A percentile compares a stretch with the other conserved stretches of the same genome.
Evolutionary conservation across 2,888 invertebrate species (phyloP).

Genomic region (Drosophila quinaria): DNA sequence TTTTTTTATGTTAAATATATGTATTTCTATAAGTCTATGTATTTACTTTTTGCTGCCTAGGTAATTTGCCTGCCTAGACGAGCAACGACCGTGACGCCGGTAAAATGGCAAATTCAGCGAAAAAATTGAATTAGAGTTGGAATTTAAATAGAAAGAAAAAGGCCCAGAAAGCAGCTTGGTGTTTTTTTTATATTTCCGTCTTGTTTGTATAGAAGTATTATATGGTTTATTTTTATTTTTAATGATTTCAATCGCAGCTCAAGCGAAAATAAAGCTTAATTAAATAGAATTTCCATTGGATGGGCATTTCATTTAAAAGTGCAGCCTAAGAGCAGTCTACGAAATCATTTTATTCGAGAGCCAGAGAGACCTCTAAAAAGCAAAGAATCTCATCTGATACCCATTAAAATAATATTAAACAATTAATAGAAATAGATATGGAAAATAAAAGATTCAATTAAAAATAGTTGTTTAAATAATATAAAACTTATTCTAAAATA

Average conservation of each 20-base stretch:
- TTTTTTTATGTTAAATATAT: conserved; percentile 30
- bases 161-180: conserved; percentile 5
- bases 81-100: conserved; percentile 2
- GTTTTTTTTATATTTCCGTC: conserved; percentile 28
- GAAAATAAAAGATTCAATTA: too few species aligned
- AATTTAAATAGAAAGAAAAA: conserved; percentile 65
- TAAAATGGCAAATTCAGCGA: conserved; percentile 70
- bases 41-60: conserved; percentile 41
- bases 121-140: conserved; percentile 75
- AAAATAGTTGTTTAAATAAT: too few species aligned
- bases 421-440: too few species aligned
- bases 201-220: conserved; percentile 50
- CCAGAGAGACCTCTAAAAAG: not conserved
- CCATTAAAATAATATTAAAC: too few species aligned
- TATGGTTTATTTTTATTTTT: conserved; percentile 59
- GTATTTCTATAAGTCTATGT: conserved; percentile 11
- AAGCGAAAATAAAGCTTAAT: conserved; percentile 24
- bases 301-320: not conserved
- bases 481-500: too few species aligned
- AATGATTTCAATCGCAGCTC: conserved; percentile 61
- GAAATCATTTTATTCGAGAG: not conserved
- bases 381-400: not conserved
- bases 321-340: conserved; percentile 10
- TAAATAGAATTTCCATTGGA: not conserved
- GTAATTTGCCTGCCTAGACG: conserved; percentile 55